Base-by-base conservation (phyloP, 1,140 invertebrate genomes). In the Marisa cornuarietis region DNA sequence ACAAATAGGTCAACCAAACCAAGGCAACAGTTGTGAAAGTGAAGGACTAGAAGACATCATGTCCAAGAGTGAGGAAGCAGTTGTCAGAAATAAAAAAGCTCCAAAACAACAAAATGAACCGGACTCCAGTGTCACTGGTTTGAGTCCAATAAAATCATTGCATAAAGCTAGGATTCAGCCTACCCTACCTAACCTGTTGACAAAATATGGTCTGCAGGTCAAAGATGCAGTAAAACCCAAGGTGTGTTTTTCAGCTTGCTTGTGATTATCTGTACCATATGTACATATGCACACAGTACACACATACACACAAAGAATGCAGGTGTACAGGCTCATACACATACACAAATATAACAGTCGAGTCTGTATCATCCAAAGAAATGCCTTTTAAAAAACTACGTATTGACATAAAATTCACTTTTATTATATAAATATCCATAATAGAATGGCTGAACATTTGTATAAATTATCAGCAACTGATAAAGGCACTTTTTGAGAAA, bases 131-230 rank as follows among this genome's bases (percentile, higher is more conserved):
- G 62, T 65, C 16, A 73, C 77, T 68, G 52, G 79, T 62, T 13
- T 82, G 26, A 82, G 77, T 61, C 54, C 63, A 20, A 62, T 82
- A 51, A 78, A 82, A 24, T 52, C 26, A 1, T 69, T 76, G 52
- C 82, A 82, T 63, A 79, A 71, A 71, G 68, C 82, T 76, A 82
- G 84, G 68, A 79, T 80, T 20, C 78, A 82, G 52, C 85, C 86
- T 62, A 84, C 85, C 20, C 68, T 87, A 72, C 86, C 86, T 26
- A 71, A 83, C 54, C 80, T 87, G 13, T 77, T 87, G 14, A 83
- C 80, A 49, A 84, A 86, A 65, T 87, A 87, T 83, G 86, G 86
- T 71, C 71, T 86, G 66, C 80, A 85, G 74, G 80, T 82, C 54
- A 81, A 82, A 58, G 78, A 79, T 22, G 76, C 82, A 20, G 77